Evolutionary conservation across 2,113 vertebrate species (phyloP), one percentile per base, ranked within the genome.

Genomic region (Ophiodon elongatus): DNA sequence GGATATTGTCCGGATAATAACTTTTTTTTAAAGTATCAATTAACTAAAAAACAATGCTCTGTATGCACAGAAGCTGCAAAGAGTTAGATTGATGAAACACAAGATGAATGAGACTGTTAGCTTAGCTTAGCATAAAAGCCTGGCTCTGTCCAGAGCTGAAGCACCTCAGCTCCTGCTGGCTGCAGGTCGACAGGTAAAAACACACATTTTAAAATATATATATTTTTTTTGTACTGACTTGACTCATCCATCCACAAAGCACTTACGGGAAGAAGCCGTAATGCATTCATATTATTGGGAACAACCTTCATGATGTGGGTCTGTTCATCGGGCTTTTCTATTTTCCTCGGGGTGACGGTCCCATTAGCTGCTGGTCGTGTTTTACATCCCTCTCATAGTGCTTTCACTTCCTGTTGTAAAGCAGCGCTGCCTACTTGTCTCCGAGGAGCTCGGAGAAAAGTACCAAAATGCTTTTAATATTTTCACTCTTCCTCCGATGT

Each of bases 401-500:
- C 73, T 73, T 72, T 79, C 73, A 57, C 79, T 78, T 88, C 80
- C 75, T 64, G 21, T 45, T 8, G 39, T 79, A 68, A 75, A 68
- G 65, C 52, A 47, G 68, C 39, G 29, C 47, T 21, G 39, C 54
- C 74, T 25, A 1, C 6, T 0, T 1, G 52, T 73, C 85, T 85
- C 80, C 17, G 25, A 76, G 62, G 88, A 70, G 71, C 67, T 57
- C 70, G 17, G 45, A 68, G 54, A 78, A 85, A 87, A 67, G n/a
- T 9, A 71, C 35, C 45, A 72, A 80, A 88, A 86, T 66, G 76
- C 80, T 89, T 92, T 82, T 35, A 75, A 74, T 60, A 35, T 25
- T 62, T 75, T 66, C 7, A 9, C 50, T 80, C 66, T 47, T 31
- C 45, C 25, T 56, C 31, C 65, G 50, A 72, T 54, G 31, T 56